Percentiles rank a stretch among this genome's conserved stretches.
These are phyloP conservation scores for Phyllotreta striolata DNA, from an alignment of 2,888 invertebrate genomes.

Conservation along the genomic window DNA sequence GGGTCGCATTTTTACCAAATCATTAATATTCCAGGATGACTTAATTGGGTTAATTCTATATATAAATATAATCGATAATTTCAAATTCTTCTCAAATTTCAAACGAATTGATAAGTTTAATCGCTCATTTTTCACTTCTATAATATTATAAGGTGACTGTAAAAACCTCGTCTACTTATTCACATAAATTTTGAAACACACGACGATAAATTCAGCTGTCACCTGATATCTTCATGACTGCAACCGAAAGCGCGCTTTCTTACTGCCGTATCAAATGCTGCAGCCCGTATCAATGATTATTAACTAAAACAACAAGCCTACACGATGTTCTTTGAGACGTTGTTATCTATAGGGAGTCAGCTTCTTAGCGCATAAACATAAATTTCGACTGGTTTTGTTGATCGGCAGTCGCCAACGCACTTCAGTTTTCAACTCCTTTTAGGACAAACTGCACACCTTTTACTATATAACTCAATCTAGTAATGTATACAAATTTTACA, in stretches of 20 bases:
- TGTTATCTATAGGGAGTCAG: slow-evolving; percentile 12
- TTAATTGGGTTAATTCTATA: slow-evolving; percentile 18
- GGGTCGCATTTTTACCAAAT: slow-evolving; percentile 12
- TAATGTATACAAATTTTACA: no score
- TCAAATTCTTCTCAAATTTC: no score
- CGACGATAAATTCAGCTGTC: slow-evolving; percentile 16
- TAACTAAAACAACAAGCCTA: slow-evolving; percentile 19
- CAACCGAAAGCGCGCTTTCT: slow-evolving; percentile 43
- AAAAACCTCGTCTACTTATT: slow-evolving; percentile 2
- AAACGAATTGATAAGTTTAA: no score
- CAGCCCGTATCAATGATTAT: slow-evolving; percentile 12
- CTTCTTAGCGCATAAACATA: slow-evolving; percentile 10
- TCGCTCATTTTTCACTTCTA: no score
- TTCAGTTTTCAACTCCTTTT: neutral
- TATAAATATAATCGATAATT: no score
- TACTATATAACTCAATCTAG: no score
- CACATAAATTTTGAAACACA: slow-evolving; percentile 10
- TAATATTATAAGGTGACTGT: neutral
- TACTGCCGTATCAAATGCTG: slow-evolving; percentile 7
- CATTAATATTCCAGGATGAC: slow-evolving; percentile 28
- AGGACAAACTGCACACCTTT: slow-evolving; percentile 2
- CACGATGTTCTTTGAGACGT: slow-evolving; percentile 3
- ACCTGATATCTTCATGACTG: slow-evolving; percentile 43
- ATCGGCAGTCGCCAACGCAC: slow-evolving; percentile 9
- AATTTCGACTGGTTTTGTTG: slow-evolving; percentile 17